These are phyloP conservation scores for Tapera naevia DNA, from an alignment of 2,797 vertebrate genomes.

Conservation along the genomic window DNA sequence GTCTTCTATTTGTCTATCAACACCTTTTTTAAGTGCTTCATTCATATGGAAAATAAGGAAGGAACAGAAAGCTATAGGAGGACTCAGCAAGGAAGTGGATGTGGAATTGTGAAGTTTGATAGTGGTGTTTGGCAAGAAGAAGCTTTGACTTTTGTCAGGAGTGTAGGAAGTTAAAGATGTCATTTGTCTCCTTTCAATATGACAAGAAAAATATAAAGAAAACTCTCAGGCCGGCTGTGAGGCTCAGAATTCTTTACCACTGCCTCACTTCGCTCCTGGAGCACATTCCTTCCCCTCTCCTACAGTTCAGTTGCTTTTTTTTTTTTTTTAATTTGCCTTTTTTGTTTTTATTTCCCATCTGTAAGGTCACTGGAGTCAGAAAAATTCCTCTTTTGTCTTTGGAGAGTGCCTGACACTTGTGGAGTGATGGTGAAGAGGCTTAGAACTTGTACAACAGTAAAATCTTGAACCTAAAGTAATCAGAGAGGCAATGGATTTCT, in stretches of 20 bases:
- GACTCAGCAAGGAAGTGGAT: background rate
- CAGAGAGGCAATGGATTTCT: background rate
- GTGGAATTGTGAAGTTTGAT: background rate
- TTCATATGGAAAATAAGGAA: background rate
- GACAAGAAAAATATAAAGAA: background rate
- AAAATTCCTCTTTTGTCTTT: background rate
- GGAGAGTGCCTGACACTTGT: background rate
- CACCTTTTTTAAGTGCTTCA: background rate
- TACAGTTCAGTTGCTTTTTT: background rate
- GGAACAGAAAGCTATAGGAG: background rate
- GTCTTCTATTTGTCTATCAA: background rate
- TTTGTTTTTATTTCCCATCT: background rate
- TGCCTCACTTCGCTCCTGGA: background rate
- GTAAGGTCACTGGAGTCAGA: background rate
- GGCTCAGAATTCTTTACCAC: background rate
- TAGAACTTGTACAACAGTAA: background rate
- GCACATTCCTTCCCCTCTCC: rapidly evolving
- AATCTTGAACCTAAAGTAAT: background rate
- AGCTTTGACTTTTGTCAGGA: background rate
- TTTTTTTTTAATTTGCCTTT: background rate
- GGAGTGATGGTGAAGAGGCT: background rate
- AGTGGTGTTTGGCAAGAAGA: background rate
- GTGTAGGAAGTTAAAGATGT: background rate
- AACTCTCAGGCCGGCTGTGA: background rate
- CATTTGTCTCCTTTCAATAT: background rate